Conservation (phyloP, 2,797 vertebrate genomes). For the Urophycis tenuis region DNA sequence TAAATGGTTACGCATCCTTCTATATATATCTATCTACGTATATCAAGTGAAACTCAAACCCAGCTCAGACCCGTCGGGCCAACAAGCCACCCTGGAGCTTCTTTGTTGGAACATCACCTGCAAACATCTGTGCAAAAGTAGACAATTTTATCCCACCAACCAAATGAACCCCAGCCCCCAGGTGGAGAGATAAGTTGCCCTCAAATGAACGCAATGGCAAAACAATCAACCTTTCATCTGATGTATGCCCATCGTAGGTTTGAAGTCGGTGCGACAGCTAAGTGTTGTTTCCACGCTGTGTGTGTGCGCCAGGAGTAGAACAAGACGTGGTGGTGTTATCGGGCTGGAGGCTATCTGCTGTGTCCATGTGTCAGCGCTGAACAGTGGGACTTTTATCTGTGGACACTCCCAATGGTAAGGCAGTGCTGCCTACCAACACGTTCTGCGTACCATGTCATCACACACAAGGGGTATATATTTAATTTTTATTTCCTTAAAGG, state of each 20-base stretch:
- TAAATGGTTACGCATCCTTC: no score
- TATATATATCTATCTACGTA: no score
- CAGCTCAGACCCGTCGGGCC: no score
- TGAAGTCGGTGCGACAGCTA: not conserved
- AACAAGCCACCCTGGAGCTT: no score
- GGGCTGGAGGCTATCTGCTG: slow-evolving; percentile 50
- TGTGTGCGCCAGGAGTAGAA: not conserved
- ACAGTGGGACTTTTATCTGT: slow-evolving; percentile 21
- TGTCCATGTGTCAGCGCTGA: slow-evolving; percentile 47
- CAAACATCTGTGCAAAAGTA: not conserved
- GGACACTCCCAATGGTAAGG: slow-evolving; percentile 45
- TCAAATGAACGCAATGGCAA: not conserved
- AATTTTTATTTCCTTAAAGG: not conserved
- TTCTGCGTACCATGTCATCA: not conserved
- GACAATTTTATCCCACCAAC: not conserved
- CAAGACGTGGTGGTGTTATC: slow-evolving; percentile 45
- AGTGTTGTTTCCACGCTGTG: not conserved
- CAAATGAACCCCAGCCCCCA: not conserved
- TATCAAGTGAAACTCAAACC: no score
- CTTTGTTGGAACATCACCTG: not conserved
- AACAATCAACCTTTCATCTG: not conserved
- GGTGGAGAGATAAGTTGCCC: not conserved
- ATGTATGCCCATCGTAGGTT: not conserved
- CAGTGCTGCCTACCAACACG: not conserved
- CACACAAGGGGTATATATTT: not conserved